A percentile compares a stretch with the other conserved stretches of the same genome.
phyloP scores from a whole-genome alignment of 2,888 invertebrate species.

The Cylloceria caligata region DNA sequence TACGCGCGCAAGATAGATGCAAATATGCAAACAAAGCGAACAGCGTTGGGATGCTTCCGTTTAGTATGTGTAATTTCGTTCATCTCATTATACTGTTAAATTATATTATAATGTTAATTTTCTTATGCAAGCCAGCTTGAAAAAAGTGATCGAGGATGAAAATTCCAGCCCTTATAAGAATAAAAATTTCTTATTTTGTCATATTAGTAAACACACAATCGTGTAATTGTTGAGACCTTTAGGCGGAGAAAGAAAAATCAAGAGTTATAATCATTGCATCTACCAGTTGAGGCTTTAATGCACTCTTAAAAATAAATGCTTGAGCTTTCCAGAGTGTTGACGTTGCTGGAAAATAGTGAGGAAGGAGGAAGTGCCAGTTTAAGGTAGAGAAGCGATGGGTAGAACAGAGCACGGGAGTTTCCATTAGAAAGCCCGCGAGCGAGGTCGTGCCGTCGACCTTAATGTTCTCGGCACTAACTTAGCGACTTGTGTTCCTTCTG shows the following conservation, averaged over 20 bases:
- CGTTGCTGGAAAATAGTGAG: slow-evolving; percentile 18
- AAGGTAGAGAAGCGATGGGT: slow-evolving; percentile 24
- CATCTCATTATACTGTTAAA: not conserved
- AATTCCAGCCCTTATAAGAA: not conserved
- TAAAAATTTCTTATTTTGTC: not conserved
- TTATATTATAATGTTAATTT: not conserved
- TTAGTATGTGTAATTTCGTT: not conserved
- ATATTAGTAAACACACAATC: not conserved
- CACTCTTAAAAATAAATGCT: slow-evolving; percentile 40
- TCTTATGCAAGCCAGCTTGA: not conserved
- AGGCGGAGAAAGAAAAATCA: not conserved
- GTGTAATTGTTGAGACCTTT: not conserved
- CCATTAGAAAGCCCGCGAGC: slow-evolving; percentile 58
- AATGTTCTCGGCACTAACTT: slow-evolving; percentile 62
- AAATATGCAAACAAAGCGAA: not conserved
- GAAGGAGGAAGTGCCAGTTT: slow-evolving; percentile 17
- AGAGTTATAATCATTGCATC: slow-evolving; percentile 18
- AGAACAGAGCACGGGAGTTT: slow-evolving; percentile 28
- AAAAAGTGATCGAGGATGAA: not conserved
- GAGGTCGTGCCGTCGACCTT: slow-evolving; percentile 53
- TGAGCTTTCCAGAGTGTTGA: slow-evolving; percentile 9
- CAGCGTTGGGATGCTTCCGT: not conserved
- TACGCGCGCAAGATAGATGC: not conserved
- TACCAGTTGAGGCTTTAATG: slow-evolving; percentile 30
- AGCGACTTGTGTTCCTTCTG: slow-evolving; percentile 26